Base-by-base conservation (phyloP, 2,113 vertebrate species). In the Nymphicus hollandicus region DNA sequence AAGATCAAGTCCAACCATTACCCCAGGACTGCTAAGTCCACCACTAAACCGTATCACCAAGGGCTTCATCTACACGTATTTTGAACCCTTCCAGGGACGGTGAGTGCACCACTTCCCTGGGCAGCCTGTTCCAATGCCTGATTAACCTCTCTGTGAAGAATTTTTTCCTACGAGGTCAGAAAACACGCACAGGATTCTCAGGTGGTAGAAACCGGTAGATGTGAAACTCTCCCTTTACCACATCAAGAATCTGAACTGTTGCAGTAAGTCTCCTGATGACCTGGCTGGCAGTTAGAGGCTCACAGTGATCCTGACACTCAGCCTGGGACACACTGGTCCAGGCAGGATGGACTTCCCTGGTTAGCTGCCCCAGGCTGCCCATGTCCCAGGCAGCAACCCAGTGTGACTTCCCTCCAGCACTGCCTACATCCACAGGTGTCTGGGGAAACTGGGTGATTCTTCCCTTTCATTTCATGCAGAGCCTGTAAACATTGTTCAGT, bases 241-340 rank as follows among this genome's bases (percentile, higher is more conserved):
- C 43, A 53, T 33, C 41, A 56, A 63, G 80, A 50, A 69, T 37
- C 12, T 61, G 58, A 68, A 64, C 18, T 4, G 5, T 35, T 8
- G 24, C 9, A 85, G 28, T 47, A 64, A 60, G 49, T 25, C 33
- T 73, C 44, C 73, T 55, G 13, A 35, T 63, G 28, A 33, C 17
- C 37, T 56, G 37, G 19, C 28, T 83, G 58, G 49, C 20, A 86
- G 47, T 27, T 82, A 72, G 35, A 52, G 47, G 9, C 18, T 84
- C 60, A 46, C 1, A 0, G 22, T 1, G 1, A 64, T 60, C 49
- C 23, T 56, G 10, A 28, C 1, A 4, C 29, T 68, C 29, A 73
- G 29, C 37, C 17, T 61, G 13, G 47, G n/a, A 10, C 13, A 22
- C 18, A 24, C n/a, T 0, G 0, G 17, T 68, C 35, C 43, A 27